Conservation (phyloP, 1,140 invertebrate genomes). For the Augochlora pura region DNA sequence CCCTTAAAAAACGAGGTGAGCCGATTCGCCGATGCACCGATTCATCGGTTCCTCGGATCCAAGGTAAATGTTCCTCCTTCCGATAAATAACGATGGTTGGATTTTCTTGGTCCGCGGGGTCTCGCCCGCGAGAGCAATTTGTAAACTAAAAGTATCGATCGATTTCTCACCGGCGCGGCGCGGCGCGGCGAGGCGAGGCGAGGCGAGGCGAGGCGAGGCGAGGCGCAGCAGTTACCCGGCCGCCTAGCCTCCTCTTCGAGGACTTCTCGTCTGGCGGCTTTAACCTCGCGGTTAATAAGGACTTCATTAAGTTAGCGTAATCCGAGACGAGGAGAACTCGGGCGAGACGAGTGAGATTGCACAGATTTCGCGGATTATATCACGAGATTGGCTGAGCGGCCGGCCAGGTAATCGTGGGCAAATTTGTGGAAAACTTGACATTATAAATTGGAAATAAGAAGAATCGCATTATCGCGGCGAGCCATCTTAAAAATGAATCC, state of each 20-base stretch:
- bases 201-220: no score
- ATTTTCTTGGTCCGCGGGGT: neutral
- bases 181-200: no score
- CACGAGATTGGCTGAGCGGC: slow-evolving; percentile 68
- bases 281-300: slow-evolving; percentile 66
- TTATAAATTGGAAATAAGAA: slow-evolving; percentile 55
- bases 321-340: slow-evolving; percentile 44
- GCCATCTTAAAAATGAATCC: slow-evolving; percentile 44
- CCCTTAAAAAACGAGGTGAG: slow-evolving; percentile 16
- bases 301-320: slow-evolving; percentile 67
- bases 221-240: neutral
- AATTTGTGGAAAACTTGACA: slow-evolving; percentile 57
- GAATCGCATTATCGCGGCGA: slow-evolving; percentile 13
- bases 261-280: slow-evolving; percentile 40
- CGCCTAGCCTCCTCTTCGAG: slow-evolving; percentile 25
- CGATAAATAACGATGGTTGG: slow-evolving; percentile 19
- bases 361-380: slow-evolving; percentile 68
- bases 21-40: neutral
- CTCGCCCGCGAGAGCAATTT: neutral
- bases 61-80: slow-evolving; percentile 28
- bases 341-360: slow-evolving; percentile 63
- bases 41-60: neutral
- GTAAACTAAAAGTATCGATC: slow-evolving; percentile 52
- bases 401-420: slow-evolving; percentile 48
- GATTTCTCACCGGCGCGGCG: neutral